phyloP scores from a whole-genome alignment of 2,113 vertebrate species.

The Gobio gobio region DNA sequence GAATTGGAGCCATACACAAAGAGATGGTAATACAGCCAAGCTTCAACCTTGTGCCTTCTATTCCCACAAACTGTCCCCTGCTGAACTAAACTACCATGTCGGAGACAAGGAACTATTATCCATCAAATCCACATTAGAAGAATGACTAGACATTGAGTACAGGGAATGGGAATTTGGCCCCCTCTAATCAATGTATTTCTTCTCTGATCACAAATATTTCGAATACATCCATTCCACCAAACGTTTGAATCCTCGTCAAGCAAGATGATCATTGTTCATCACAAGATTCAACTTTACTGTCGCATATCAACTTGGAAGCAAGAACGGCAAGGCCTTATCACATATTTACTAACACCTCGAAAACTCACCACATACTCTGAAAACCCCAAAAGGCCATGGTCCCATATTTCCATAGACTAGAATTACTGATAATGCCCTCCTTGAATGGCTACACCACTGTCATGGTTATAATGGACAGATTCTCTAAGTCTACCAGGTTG shows the following conservation, averaged over 20 bases:
- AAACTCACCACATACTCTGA: not conserved
- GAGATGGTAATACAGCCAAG: not conserved
- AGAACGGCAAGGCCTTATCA: not conserved
- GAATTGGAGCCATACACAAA: not conserved
- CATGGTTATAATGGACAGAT: not conserved
- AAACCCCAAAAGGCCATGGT: not conserved
- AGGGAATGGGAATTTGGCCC: no score
- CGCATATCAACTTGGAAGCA: not conserved
- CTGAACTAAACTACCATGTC: not conserved
- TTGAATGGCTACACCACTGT: not conserved
- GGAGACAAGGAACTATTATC: not conserved
- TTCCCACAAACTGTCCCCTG: not conserved
- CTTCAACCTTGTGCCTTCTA: not conserved
- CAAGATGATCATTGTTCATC: not conserved
- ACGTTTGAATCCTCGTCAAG: not conserved
- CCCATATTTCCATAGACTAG: not conserved
- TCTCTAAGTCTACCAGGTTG: not conserved
- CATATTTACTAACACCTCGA: not conserved
- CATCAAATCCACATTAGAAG: not conserved
- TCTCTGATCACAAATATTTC: not conserved
- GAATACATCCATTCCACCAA: not conserved
- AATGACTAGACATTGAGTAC: not conserved
- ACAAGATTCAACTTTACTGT: not conserved
- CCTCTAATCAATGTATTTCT: no score
- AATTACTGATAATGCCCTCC: no score